Evolutionary conservation across 2,113 vertebrate species (phyloP).

Genomic region (Xiphophorus hellerii): DNA sequence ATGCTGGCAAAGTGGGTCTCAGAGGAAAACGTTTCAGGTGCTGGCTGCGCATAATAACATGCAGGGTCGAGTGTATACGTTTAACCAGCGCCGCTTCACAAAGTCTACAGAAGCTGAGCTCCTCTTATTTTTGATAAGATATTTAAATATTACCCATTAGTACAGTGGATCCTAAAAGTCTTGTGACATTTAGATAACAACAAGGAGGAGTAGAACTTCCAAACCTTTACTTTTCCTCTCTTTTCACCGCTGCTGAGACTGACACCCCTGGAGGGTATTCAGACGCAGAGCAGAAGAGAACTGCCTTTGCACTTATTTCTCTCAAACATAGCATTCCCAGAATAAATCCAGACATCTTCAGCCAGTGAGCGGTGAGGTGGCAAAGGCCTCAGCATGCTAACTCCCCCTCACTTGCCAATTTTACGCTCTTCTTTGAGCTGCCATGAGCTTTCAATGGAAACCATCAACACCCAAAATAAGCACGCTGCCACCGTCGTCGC

Average conservation of each 20-base stretch:
- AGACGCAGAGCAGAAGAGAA: constrained; percentile 57
- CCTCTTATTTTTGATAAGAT: constrained; percentile 11
- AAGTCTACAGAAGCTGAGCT: constrained; percentile 1
- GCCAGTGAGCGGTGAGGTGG: constrained; percentile 81
- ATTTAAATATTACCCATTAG: constrained; percentile 15
- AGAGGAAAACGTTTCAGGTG: constrained; percentile 25
- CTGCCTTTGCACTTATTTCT: constrained; percentile 76
- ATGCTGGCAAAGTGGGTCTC: constrained; percentile 36
- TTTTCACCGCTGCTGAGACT: constrained; percentile 44
- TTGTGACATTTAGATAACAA: constrained; percentile 49
- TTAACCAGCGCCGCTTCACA: constrained; percentile 6
- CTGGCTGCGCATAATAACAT: constrained; percentile 25
- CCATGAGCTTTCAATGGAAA: constrained; percentile 74
- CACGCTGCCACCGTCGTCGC: constrained; percentile 51
- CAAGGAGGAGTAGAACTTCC: constrained; percentile 47
- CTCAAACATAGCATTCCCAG: constrained; percentile 80
- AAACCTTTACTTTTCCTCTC: constrained; percentile 32
- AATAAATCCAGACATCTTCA: constrained; percentile 84
- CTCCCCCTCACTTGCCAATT: constrained; percentile 79
- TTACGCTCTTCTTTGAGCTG: constrained; percentile 78
- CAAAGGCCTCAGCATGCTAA: constrained; percentile 74
- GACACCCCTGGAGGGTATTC: constrained; percentile 61
- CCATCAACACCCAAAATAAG: constrained; percentile 77
- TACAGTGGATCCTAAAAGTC: constrained; percentile 26
- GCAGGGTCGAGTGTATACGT: constrained; percentile 3